Conservation (phyloP, 2,888 invertebrate species). For the Eledone cirrhosa region DNA sequence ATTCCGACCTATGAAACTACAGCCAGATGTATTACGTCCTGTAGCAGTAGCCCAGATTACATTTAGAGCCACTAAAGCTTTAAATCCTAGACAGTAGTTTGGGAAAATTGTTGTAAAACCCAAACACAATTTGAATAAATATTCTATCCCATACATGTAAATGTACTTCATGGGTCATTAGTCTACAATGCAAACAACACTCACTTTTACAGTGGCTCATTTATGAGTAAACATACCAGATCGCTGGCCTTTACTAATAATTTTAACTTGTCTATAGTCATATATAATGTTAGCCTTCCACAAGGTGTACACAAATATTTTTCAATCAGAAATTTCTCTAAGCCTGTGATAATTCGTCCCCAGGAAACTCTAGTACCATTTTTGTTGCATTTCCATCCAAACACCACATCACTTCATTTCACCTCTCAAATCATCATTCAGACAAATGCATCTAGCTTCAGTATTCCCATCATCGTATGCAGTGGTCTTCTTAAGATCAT, state of each 20-base stretch:
- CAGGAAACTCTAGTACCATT: conserved; percentile 73
- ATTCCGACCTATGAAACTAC: conserved; percentile 75
- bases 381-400: conserved; percentile 71
- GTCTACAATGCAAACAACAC: conserved; percentile 66
- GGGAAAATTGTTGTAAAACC: conserved; percentile 70
- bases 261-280: conserved; percentile 77
- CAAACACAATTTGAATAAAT: conserved; percentile 69
- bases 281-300: conserved; percentile 77
- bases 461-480: conserved; percentile 78
- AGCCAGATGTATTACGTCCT: conserved; percentile 73
- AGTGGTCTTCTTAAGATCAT: conserved; percentile 75
- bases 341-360: conserved; percentile 72
- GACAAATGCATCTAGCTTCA: conserved; percentile 79
- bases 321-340: conserved; percentile 70
- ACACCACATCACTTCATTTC: conserved; percentile 72
- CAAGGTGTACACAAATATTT: conserved; percentile 73
- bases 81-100: conserved; percentile 64
- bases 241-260: conserved; percentile 77
- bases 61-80: conserved; percentile 71
- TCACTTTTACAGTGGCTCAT: conserved; percentile 66
- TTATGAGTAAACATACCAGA: conserved; percentile 63
- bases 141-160: conserved; percentile 75
- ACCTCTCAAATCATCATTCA: conserved; percentile 75
- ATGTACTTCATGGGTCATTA: conserved; percentile 68
- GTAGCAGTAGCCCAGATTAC: conserved; percentile 76